Conservation (phyloP, 2,888 invertebrate genomes). For the Hedychridium roseum region DNA sequence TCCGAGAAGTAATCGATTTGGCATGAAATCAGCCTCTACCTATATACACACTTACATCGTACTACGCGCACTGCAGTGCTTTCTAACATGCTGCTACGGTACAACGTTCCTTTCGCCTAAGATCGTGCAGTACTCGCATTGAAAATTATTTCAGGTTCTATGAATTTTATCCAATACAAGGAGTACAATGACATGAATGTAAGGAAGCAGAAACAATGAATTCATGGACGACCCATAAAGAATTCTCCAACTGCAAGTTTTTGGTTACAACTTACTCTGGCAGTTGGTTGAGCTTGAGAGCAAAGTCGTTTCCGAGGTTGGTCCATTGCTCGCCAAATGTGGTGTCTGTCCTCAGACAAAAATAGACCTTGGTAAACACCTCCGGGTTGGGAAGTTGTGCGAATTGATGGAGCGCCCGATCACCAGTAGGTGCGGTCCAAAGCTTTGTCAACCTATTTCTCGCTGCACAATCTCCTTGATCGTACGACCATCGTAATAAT, state of each 20-base stretch:
- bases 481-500: conserved; percentile 42
- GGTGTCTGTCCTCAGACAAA: conserved; percentile 43
- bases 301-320: conserved; percentile 46
- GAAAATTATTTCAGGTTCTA: no score
- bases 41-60: no score
- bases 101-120: no score
- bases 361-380: conserved; percentile 51
- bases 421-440: conserved; percentile 26
- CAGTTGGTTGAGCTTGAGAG: conserved; percentile 26
- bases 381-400: conserved; percentile 36
- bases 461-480: conserved; percentile 30
- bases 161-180: no score
- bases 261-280: conserved; percentile 42
- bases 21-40: no score
- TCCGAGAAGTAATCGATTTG: no score
- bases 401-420: conserved; percentile 42
- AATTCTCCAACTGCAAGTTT: not conserved
- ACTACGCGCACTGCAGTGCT: no score
- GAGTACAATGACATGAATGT: no score
- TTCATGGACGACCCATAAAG: not conserved
- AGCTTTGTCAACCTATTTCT: conserved; percentile 30
- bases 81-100: no score
- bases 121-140: no score
- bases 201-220: no score
- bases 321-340: conserved; percentile 36